Base-by-base conservation (phyloP, 2,113 vertebrate genomes). In the Terrapene triunguis region DNA sequence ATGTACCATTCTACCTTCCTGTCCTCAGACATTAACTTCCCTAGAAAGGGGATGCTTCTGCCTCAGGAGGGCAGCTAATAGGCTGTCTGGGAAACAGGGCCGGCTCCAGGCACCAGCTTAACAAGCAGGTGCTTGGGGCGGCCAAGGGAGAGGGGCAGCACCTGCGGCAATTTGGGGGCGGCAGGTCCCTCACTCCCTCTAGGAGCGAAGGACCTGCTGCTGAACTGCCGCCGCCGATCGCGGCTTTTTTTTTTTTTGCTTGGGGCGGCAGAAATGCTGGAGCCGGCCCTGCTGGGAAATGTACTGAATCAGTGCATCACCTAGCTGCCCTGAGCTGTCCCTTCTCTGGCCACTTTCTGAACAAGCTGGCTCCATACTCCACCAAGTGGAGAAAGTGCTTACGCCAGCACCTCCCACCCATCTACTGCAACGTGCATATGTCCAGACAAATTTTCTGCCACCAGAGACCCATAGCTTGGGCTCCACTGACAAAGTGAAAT, bases 351-450 rank as follows among this genome's bases (percentile, higher is more conserved):
- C 35, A 69, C 65, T 69, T 69, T 38, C 8, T 69, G 65, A 8
- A 50, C 47, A 22, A 19, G 4, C 35, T 69, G 79, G 16, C 10
- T 10, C 32, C 8, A 35, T 9, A 50, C 17, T 17, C 27, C 8
- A 35, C 44, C 16, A 47, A 21, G 78, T 19, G 27, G 27, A 21
- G 14, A 32, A 80, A 50, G 29, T 29, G 32, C 12, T 47, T 76
- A 25, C 12, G 27, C 12, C 24, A 76, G 25, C 38, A 35, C 3
- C 53, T n/a, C 35, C n/a, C 5, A 2, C 22, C 29, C 51, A 3
- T 0, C 2, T 17, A 57, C 57, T 32, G 3, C 2, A 0, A 69
- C 22, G 4, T 14, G 11, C 24, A 69, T 38, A 21, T 4, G 4
- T 38, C 17, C 35, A 76, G 10, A 76, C 21, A 47, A 55, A 3